Base-by-base conservation (phyloP, 2,113 vertebrate genomes). In the Pelecanoides urinatrix region DNA sequence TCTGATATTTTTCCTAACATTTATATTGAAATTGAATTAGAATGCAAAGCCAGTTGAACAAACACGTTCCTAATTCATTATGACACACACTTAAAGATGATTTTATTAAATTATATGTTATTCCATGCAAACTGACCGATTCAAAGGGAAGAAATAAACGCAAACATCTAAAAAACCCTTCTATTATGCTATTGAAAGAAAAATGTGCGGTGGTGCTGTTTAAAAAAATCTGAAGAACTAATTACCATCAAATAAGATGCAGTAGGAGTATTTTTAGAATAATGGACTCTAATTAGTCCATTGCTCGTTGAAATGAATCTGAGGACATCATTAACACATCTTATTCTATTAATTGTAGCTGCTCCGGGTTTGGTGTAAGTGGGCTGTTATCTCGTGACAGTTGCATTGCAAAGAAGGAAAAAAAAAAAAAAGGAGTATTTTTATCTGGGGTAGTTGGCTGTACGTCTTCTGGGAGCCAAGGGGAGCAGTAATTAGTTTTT, bases 191-290 rank as follows among this genome's bases (percentile, higher is more conserved):
- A 58, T n/a, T 89, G 91, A 95, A 96, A 90, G 76, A 75, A 94
- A 97, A 96, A 91, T n/a, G 36, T 65, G 45, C 56, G 52, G n/a
- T 83, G 85, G 26, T 62, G 58, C 63, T 55, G n/a, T 90, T 87
- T 34, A 30, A 95, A 97, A 94, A 81, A 80, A 71, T 53, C 80
- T 66, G 72, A 91, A 87, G 83, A 84, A 79, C n/a, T 68, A 96
- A 96, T 97, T 96, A 94, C 34, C 76, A 73, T 81, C 65, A 96
- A 78, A 96, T 88, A 94, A 96, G 95, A 96, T 74, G 56, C 83
- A 74, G 91, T 56, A 81, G 56, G 80, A 94, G 7, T 96, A 97
- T 96, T 96, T 97, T 97, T 91, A 82, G 95, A 94, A 97, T 92
- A 96, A 97, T 95, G 86, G 80, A 94, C 89, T 72, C 84, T 95